phyloP scores from a whole-genome alignment of 2,888 invertebrate species.

The Drosophila buzzatii region DNA sequence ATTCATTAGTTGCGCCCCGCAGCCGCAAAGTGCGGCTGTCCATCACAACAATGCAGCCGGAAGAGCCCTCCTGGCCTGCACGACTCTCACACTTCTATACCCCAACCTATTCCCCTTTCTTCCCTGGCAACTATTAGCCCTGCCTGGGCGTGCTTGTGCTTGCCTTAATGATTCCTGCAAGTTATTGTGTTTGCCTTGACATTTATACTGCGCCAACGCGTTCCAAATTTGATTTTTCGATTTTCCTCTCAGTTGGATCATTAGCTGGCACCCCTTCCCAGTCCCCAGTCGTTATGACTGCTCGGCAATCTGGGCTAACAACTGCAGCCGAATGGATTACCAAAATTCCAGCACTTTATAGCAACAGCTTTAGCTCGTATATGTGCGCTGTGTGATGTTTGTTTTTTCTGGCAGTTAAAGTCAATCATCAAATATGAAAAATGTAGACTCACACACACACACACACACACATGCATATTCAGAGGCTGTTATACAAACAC shows the following conservation, averaged over 20 bases:
- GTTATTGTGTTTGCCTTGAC: constrained; percentile 23
- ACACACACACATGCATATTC: constrained; percentile 14
- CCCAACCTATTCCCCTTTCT: neutral
- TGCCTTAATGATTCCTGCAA: constrained; percentile 17
- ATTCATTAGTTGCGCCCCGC: constrained; percentile 61
- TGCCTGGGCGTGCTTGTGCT: constrained; percentile 4
- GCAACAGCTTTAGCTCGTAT: constrained; percentile 4
- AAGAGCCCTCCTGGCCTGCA: constrained; percentile 3
- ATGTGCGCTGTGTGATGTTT: constrained; percentile 6
- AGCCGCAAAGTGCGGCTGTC: constrained; percentile 67
- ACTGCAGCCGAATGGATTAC: constrained; percentile 16
- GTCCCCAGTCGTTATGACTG: neutral
- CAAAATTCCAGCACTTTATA: constrained; percentile 26
- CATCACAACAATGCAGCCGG: constrained; percentile 63
- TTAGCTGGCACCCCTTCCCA: constrained; percentile 15
- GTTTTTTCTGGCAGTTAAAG: constrained; percentile 35
- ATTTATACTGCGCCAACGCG: constrained; percentile 37
- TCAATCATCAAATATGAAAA: constrained; percentile 78
- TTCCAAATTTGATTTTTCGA: constrained; percentile 34
- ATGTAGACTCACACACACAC: constrained; percentile 42
- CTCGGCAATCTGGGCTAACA: constrained; percentile 24
- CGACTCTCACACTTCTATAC: neutral
- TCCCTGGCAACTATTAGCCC: neutral
- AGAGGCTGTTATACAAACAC: constrained; percentile 27
- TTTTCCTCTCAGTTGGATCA: constrained; percentile 23